phyloP scores from a whole-genome alignment of 1,140 invertebrate genomes.

The Drosophila yakuba region DNA sequence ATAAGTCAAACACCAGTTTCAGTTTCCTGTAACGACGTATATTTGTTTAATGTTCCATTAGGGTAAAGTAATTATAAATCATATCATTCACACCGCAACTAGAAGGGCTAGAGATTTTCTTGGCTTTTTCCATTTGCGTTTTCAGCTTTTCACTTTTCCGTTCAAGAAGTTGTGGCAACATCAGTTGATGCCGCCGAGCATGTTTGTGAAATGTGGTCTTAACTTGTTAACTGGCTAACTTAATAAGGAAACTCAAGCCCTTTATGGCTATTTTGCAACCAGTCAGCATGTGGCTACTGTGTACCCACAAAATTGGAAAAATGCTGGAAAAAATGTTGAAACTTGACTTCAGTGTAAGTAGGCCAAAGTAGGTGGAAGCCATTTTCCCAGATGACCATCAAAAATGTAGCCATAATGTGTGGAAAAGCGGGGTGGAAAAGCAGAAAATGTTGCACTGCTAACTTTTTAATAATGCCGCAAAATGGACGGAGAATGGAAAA shows the following conservation, averaged over 20 bases:
- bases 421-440: constrained; percentile 4
- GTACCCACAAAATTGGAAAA: constrained; percentile 1
- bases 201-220: constrained; percentile 23
- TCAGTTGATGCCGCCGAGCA: constrained; percentile 22
- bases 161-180: constrained; percentile 24
- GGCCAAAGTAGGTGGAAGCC: constrained; percentile 31
- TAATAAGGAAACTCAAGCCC: constrained; percentile 18
- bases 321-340: not conserved
- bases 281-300: not conserved
- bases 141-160: constrained; percentile 3
- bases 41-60: not conserved
- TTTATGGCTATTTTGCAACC: not conserved
- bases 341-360: constrained; percentile 21
- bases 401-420: constrained; percentile 58
- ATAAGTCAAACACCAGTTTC: not conserved
- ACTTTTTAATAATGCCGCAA: constrained; percentile 77
- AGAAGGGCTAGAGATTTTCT: not conserved
- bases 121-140: not conserved
- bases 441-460: constrained; percentile 53
- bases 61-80: not conserved
- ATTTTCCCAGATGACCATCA: constrained; percentile 52
- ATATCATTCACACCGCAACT: not conserved
- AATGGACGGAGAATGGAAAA: constrained; percentile 42
- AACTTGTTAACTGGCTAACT: constrained; percentile 6
- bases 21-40: not conserved